These are phyloP conservation scores for Thrips palmi DNA, from an alignment of 1,140 invertebrate genomes.

Conservation along the genomic window DNA sequence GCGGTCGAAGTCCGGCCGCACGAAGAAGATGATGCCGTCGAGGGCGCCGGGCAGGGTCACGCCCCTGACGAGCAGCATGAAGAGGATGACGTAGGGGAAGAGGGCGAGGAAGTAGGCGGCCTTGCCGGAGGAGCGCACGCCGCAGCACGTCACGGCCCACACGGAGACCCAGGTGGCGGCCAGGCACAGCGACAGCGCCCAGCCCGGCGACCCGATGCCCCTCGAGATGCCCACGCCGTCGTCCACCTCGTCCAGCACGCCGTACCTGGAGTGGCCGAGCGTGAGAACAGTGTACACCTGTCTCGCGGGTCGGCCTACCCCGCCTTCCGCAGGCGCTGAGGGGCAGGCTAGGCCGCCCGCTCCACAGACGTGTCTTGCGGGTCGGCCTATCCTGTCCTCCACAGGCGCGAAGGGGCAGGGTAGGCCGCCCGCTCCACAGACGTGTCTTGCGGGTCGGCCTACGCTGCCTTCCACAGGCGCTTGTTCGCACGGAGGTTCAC, in stretches of 20 bases:
- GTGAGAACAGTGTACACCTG: too few species aligned
- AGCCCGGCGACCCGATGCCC: constrained; percentile 22
- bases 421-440: too few species aligned
- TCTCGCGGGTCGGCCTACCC: too few species aligned
- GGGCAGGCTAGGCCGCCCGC: too few species aligned
- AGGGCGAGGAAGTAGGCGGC: constrained; percentile 57
- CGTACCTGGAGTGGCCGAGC: neutral
- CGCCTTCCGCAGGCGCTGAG: too few species aligned
- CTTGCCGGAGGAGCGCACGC: constrained; percentile 55
- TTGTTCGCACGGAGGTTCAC: too few species aligned
- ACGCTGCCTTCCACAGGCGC: too few species aligned
- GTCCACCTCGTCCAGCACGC: neutral
- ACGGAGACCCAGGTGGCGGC: constrained; percentile 53
- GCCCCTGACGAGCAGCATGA: constrained; percentile 48
- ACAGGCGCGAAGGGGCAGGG: too few species aligned
- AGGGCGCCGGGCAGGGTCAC: constrained; percentile 49
- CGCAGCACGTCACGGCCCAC: constrained; percentile 53
- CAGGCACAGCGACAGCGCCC: constrained; percentile 53
- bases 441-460: too few species aligned
- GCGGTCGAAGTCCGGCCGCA: constrained; percentile 44
- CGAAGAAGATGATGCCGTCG: constrained; percentile 53
- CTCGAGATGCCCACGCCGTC: neutral
- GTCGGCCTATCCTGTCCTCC: too few species aligned
- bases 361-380: too few species aligned
- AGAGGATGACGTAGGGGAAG: constrained; percentile 67